Evolutionary conservation across 1,140 invertebrate genomes (phyloP).

Genomic region (Bombus picipes): DNA sequence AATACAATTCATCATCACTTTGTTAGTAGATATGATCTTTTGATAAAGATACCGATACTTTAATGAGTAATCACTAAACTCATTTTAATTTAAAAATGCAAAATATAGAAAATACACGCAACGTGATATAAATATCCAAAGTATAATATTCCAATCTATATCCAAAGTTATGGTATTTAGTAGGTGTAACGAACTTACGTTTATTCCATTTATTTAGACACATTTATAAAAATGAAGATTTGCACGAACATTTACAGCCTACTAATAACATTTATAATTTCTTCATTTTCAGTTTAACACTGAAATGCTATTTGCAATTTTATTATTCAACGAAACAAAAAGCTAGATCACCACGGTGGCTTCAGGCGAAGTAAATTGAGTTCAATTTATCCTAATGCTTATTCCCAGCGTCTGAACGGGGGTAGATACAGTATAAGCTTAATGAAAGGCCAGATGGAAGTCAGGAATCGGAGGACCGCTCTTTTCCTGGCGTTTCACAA

Average conservation of each 20-base stretch:
- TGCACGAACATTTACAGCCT: no score
- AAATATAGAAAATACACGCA: not conserved
- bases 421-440: conserved; percentile 49
- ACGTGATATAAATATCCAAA: not conserved
- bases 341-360: not conserved
- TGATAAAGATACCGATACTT: not conserved
- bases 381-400: conserved; percentile 53
- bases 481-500: conserved; percentile 70
- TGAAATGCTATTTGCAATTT: not conserved
- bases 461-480: conserved; percentile 40
- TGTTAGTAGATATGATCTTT: not conserved
- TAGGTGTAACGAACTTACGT: not conserved
- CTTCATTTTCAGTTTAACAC: no score
- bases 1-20: conserved; percentile 4
- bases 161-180: not conserved
- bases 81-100: not conserved
- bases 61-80: not conserved
- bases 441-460: conserved; percentile 53
- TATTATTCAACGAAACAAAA: not conserved
- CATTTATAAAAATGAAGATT: not conserved
- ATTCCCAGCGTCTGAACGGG: conserved; percentile 33
- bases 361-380: conserved; percentile 7
- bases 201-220: not conserved
- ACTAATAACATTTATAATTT: no score
- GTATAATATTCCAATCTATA: no score